phyloP scores from a whole-genome alignment of 2,113 vertebrate species.

The Chaenogobius annularis region DNA sequence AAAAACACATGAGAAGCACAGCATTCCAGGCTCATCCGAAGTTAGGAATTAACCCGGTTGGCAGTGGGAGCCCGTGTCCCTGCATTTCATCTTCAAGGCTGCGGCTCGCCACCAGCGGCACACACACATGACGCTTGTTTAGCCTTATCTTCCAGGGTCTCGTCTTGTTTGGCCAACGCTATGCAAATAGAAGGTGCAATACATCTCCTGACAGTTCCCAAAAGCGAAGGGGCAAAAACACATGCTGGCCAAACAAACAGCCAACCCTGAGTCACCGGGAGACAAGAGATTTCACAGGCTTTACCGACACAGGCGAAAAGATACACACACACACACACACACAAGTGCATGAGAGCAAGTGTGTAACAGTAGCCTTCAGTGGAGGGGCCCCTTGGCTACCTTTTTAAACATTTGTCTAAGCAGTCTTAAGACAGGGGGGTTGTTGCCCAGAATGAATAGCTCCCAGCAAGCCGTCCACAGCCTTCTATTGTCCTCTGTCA shows the following conservation, averaged over 20 bases:
- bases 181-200: slow-evolving; percentile 78
- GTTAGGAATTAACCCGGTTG: slow-evolving; percentile 74
- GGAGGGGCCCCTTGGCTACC: slow-evolving; percentile 61
- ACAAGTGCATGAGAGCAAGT: slow-evolving; percentile 5
- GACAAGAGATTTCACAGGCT: slow-evolving; percentile 73
- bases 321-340: slow-evolving; percentile 43
- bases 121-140: slow-evolving; percentile 38
- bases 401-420: slow-evolving; percentile 71
- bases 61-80: slow-evolving; percentile 55
- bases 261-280: slow-evolving; percentile 65
- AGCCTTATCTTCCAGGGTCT: slow-evolving; percentile 78
- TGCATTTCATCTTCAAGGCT: slow-evolving; percentile 77
- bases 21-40: slow-evolving; percentile 62
- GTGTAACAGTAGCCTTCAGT: slow-evolving; percentile 67
- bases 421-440: slow-evolving; percentile 66
- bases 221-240: slow-evolving; percentile 67
- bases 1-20: slow-evolving; percentile 56
- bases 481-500: slow-evolving; percentile 74
- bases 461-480: slow-evolving; percentile 69
- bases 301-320: slow-evolving; percentile 47
- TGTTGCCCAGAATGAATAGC: slow-evolving; percentile 57
- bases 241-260: slow-evolving; percentile 73
- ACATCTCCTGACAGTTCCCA: slow-evolving; percentile 79
- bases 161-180: slow-evolving; percentile 75
- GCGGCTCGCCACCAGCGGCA: slow-evolving; percentile 31